phyloP scores from a whole-genome alignment of 2,888 invertebrate species.

The Idaea aversata region DNA sequence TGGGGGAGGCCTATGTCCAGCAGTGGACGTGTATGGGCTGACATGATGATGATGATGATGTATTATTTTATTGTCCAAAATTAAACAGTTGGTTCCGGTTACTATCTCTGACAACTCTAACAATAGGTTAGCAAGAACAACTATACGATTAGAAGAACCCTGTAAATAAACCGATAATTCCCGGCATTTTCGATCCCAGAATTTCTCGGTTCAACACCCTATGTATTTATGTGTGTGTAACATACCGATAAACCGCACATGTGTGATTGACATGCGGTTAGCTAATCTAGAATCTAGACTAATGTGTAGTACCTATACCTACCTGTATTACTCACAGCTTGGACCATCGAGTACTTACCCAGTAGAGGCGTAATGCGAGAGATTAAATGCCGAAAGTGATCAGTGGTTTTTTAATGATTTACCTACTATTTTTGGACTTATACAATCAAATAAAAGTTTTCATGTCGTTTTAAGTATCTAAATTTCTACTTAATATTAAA shows the following conservation, averaged over 20 bases:
- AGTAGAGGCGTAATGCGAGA: neutral
- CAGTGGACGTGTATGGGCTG: too few relatives aligned
- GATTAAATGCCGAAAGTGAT: neutral
- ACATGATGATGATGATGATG: too few relatives aligned
- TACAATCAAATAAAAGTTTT: too few relatives aligned
- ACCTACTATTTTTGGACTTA: too few relatives aligned
- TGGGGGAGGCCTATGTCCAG: too few relatives aligned
- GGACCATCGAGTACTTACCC: neutral
- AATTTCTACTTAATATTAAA: too few relatives aligned
- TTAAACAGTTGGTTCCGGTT: too few relatives aligned
- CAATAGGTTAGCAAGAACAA: too few relatives aligned
- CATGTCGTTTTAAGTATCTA: too few relatives aligned
- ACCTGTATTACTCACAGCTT: neutral
- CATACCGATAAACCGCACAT: slow-evolving; percentile 2
- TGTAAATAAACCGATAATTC: neutral
- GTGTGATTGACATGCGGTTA: slow-evolving; percentile 7
- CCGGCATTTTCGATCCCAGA: neutral
- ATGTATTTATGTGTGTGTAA: neutral
- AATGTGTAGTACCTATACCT: neutral
- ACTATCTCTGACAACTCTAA: too few relatives aligned
- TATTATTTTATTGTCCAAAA: too few relatives aligned
- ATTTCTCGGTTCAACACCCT: neutral
- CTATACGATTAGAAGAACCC: neutral
- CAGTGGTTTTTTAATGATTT: too few relatives aligned
- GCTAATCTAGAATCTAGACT: slow-evolving; percentile 1